A percentile compares a stretch with the other conserved stretches of the same genome.
Conservation (phyloP, 2,113 vertebrate species). For the Myxocyprinus asiaticus region DNA sequence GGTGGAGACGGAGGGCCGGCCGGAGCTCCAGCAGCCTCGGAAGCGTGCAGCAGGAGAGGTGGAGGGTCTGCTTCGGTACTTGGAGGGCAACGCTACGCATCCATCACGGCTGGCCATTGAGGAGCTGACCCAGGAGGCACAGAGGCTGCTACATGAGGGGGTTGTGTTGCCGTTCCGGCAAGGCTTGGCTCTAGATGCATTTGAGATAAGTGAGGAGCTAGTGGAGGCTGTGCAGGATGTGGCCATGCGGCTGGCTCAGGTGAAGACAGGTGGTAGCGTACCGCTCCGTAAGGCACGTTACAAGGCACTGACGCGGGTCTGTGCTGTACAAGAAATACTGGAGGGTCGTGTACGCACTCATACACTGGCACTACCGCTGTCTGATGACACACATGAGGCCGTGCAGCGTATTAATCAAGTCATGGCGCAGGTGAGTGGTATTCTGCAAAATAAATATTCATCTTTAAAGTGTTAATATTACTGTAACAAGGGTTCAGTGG, state of each 20-base stretch:
- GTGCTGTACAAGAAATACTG: conserved; percentile 89
- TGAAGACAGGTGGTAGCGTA: conserved; percentile 90
- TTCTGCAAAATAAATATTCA: neutral
- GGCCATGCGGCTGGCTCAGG: conserved; percentile 87
- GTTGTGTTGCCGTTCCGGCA: conserved; percentile 80
- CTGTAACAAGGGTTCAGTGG: no score
- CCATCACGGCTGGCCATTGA: conserved; percentile 86
- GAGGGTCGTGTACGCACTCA: conserved; percentile 82
- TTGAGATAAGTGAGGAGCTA: conserved; percentile 81
- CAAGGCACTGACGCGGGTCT: conserved; percentile 86
- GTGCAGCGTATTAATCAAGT: conserved; percentile 90
- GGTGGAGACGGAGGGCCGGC: conserved; percentile 89
- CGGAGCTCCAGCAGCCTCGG: conserved; percentile 86
- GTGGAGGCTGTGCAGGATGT: conserved; percentile 90
- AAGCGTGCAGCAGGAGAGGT: conserved; percentile 89
- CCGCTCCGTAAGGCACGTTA: conserved; percentile 90
- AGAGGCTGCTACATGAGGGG: conserved; percentile 81
- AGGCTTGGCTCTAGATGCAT: conserved; percentile 69
- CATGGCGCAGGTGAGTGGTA: conserved; percentile 87
- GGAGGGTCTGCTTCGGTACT: conserved; percentile 86
- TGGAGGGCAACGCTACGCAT: conserved; percentile 93
- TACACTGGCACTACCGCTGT: conserved; percentile 87
- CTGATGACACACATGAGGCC: conserved; percentile 84
- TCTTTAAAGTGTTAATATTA: no score
- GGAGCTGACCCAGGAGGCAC: conserved; percentile 83